phyloP scores from a whole-genome alignment of 2,113 vertebrate genomes.

The Leptosomus discolor region DNA sequence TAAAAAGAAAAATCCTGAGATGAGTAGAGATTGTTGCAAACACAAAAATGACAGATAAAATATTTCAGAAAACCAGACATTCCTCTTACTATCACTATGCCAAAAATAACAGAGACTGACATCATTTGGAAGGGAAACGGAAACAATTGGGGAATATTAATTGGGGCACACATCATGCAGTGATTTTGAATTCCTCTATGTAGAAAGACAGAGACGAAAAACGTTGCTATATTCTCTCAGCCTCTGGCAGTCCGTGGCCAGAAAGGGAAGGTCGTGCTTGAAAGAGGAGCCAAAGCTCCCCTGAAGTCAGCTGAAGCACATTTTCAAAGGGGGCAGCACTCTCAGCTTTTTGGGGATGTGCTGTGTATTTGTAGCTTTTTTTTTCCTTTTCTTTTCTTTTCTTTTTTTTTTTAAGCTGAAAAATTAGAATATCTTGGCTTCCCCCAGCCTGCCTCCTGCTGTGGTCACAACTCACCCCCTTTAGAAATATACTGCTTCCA shows the following conservation, averaged over 20 bases:
- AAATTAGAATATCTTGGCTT: not conserved
- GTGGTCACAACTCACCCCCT: not conserved
- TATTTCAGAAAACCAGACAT: not conserved
- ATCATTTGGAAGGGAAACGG: conserved; percentile 37
- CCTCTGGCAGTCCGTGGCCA: not conserved
- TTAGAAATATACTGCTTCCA: not conserved
- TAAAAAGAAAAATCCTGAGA: not conserved
- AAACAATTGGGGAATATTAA: conserved; percentile 43
- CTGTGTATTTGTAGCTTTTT: not conserved
- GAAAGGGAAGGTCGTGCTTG: not conserved
- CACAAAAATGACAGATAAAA: not conserved
- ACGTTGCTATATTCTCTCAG: not conserved
- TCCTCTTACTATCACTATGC: not conserved
- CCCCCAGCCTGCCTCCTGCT: not conserved
- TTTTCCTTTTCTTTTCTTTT: not conserved
- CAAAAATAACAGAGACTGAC: conserved; percentile 37
- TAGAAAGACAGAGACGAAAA: not conserved
- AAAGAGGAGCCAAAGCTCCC: not conserved
- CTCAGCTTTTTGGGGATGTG: not conserved
- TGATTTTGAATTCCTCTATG: not conserved
- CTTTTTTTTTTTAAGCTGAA: not conserved
- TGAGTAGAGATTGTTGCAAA: not conserved
- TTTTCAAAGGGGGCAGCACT: not conserved
- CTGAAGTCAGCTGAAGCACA: not conserved
- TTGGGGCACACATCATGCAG: not conserved